Conservation (phyloP, 2,888 invertebrate species). For the Sphaerophoria taeniata region DNA sequence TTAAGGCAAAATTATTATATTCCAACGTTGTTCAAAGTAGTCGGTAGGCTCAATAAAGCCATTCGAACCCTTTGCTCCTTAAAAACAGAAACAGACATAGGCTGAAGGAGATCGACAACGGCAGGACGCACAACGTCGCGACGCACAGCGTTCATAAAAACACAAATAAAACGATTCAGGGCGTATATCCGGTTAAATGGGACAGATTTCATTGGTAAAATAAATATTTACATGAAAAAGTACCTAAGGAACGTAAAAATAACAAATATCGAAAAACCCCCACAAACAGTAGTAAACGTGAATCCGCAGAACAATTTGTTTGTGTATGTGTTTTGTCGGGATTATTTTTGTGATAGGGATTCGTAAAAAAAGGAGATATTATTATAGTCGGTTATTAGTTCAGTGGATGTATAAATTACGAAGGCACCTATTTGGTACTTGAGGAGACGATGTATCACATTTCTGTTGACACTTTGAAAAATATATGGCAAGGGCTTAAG, state of each 20-base stretch:
- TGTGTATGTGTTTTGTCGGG: background rate
- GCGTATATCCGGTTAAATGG: conserved; percentile 39
- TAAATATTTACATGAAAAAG: conserved; percentile 50
- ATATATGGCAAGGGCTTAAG: conserved; percentile 34
- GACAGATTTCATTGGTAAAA: conserved; percentile 46
- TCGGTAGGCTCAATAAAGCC: background rate
- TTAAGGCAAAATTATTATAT: background rate
- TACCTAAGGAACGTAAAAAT: background rate
- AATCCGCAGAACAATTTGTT: conserved; percentile 6
- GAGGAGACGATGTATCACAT: conserved; percentile 34
- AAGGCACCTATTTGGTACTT: too few relatives aligned
- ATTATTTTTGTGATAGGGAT: too few relatives aligned
- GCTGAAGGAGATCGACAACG: background rate
- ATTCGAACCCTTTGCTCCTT: background rate
- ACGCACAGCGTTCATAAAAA: background rate
- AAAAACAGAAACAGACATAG: background rate
- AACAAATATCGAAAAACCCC: too few relatives aligned
- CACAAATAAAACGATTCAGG: conserved; percentile 26
- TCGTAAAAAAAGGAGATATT: conserved; percentile 6
- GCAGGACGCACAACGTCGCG: background rate
- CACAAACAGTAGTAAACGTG: background rate
- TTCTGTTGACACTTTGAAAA: conserved; percentile 53
- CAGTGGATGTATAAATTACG: background rate
- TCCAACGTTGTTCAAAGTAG: background rate
- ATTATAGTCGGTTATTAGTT: conserved; percentile 6